These are phyloP conservation scores for Stictonetta naevosa DNA, from an alignment of 2,113 vertebrate genomes.

Conservation along the genomic window DNA sequence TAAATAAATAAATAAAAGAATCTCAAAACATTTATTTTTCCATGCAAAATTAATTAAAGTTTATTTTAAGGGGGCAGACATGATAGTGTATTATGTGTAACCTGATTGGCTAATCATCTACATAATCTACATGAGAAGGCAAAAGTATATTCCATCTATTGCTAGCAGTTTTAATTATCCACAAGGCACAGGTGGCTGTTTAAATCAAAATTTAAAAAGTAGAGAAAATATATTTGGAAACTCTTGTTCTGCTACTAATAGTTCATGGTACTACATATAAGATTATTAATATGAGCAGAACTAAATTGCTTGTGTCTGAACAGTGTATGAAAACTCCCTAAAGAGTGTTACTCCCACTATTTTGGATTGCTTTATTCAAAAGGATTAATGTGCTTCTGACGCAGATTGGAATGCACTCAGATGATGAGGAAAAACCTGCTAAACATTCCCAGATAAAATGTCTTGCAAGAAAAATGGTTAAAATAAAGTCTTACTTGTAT, in stretches of 20 bases:
- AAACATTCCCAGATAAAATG: background rate
- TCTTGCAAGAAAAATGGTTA: background rate
- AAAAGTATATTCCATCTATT: background rate
- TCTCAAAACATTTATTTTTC: background rate
- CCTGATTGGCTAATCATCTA: background rate
- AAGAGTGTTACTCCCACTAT: background rate
- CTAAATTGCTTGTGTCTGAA: background rate
- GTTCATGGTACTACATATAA: background rate
- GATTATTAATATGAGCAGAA: background rate
- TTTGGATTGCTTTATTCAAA: background rate
- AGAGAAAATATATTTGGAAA: background rate
- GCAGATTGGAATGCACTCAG: background rate
- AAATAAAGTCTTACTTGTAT: background rate
- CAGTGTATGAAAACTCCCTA: background rate
- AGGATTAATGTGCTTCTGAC: background rate
- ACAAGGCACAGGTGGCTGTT: background rate
- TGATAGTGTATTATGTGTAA: background rate
- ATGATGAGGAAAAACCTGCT: background rate
- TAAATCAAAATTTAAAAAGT: background rate
- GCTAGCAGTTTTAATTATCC: background rate
- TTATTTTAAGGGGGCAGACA: background rate
- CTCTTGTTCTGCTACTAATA: background rate
- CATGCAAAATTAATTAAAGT: background rate
- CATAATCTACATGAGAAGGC: background rate
- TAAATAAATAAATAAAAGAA: too few relatives aligned